phyloP scores from a whole-genome alignment of 2,113 vertebrate species.

The Etheostoma spectabile region DNA sequence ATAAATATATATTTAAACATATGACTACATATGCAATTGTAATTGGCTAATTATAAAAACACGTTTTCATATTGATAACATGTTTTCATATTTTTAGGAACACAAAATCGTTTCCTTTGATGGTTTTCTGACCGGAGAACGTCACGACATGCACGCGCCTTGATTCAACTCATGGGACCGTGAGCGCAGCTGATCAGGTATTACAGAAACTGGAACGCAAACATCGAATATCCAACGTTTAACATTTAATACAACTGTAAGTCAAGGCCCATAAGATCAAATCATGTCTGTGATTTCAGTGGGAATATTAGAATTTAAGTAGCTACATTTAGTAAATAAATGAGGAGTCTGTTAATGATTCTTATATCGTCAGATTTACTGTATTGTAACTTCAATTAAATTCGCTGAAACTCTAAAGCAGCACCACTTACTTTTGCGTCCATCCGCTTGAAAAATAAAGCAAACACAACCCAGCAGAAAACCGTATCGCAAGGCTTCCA shows the following conservation, averaged over 20 bases:
- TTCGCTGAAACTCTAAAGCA: not conserved
- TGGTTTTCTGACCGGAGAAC: not conserved
- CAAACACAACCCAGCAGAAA: constrained; percentile 60
- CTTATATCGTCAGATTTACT: not conserved
- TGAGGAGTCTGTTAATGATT: not conserved
- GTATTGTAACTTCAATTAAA: not conserved
- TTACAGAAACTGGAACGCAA: not conserved
- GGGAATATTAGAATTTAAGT: not conserved
- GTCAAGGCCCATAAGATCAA: not conserved
- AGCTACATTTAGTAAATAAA: not conserved
- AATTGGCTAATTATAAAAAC: not conserved
- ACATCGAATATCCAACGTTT: not conserved
- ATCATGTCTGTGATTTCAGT: not conserved
- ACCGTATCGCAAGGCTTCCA: constrained; percentile 47
- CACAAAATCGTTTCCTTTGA: not conserved
- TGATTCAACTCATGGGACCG: constrained; percentile 82
- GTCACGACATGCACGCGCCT: not conserved
- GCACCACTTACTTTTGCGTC: constrained; percentile 79
- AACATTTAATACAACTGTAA: not conserved
- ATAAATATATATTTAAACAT: too few relatives aligned
- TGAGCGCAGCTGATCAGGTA: constrained; percentile 32
- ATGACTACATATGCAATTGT: not conserved
- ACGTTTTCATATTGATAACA: not conserved
- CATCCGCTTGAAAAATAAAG: constrained; percentile 57
- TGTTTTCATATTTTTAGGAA: not conserved